These are phyloP conservation scores for Dolichotis patagonum DNA, from an alignment of 2,113 vertebrate species.

Conservation along the genomic window DNA sequence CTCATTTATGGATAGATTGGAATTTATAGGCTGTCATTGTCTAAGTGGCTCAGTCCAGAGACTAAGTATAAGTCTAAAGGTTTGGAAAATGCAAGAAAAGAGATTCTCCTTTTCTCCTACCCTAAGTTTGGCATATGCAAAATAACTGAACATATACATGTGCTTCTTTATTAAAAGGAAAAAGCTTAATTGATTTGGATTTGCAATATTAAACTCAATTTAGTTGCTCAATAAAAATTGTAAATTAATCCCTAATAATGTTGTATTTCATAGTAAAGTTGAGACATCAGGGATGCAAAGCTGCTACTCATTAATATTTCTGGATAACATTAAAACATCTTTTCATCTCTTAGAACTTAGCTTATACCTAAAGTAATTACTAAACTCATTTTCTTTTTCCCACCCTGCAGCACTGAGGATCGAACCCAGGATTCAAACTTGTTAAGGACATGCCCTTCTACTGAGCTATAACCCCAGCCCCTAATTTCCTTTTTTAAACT, in stretches of 20 bases:
- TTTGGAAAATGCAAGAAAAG: background rate
- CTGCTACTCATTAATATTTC: background rate
- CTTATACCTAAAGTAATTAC: background rate
- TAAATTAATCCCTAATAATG: background rate
- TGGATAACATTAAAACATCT: background rate
- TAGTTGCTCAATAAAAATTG: background rate
- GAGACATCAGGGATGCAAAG: background rate
- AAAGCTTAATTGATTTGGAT: background rate
- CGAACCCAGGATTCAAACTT: no score
- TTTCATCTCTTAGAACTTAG: background rate
- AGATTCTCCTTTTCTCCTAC: background rate
- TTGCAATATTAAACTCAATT: background rate
- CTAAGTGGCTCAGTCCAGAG: background rate
- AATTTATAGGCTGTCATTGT: background rate
- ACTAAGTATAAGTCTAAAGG: background rate
- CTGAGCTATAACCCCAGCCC: no score
- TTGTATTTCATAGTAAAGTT: background rate
- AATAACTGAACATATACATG: background rate
- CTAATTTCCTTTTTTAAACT: background rate
- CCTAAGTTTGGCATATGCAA: background rate
- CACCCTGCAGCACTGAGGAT: background rate
- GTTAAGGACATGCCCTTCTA: background rate
- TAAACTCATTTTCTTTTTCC: background rate
- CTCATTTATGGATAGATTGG: background rate
- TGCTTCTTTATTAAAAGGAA: slow-evolving; percentile 35